These are phyloP conservation scores for Dendrolimus punctatus DNA, from an alignment of 1,140 invertebrate genomes.

Conservation along the genomic window DNA sequence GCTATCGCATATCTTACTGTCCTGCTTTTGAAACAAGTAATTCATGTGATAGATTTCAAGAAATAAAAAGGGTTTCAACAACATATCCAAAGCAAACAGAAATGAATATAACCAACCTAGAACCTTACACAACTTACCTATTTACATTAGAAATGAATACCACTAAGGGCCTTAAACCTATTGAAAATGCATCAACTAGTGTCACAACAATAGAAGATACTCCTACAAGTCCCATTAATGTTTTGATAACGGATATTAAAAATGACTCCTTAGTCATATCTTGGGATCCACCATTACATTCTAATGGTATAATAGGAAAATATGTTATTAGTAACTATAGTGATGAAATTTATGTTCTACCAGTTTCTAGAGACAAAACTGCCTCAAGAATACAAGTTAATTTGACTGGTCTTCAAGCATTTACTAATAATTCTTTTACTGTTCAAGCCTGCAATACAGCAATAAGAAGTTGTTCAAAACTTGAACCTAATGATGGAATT, in stretches of 20 bases:
- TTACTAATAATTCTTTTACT: constrained; percentile 77
- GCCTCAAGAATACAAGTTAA: constrained; percentile 27
- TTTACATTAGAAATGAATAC: constrained; percentile 82
- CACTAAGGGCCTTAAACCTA: constrained; percentile 78
- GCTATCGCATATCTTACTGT: constrained; percentile 80
- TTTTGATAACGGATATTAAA: constrained; percentile 75
- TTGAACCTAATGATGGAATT: constrained; percentile 50
- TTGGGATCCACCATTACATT: constrained; percentile 79
- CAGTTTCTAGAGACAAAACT: constrained; percentile 21
- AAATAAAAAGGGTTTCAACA: constrained; percentile 43
- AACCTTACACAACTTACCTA: constrained; percentile 86
- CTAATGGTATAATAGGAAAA: constrained; percentile 82
- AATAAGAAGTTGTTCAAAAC: constrained; percentile 69
- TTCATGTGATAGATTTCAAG: constrained; percentile 42
- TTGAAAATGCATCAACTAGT: constrained; percentile 76
- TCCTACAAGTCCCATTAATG: constrained; percentile 70
- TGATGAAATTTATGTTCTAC: constrained; percentile 31
- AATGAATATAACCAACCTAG: constrained; percentile 73
- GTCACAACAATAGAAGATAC: constrained; percentile 85
- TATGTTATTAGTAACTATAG: constrained; percentile 77
- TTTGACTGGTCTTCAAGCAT: constrained; percentile 55
- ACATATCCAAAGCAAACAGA: constrained; percentile 41
- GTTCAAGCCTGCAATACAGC: constrained; percentile 81
- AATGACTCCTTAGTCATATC: constrained; percentile 77
- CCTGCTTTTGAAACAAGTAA: constrained; percentile 71